Conservation (phyloP, 2,888 invertebrate species). For the Scaptomyza cyrtandrae region DNA sequence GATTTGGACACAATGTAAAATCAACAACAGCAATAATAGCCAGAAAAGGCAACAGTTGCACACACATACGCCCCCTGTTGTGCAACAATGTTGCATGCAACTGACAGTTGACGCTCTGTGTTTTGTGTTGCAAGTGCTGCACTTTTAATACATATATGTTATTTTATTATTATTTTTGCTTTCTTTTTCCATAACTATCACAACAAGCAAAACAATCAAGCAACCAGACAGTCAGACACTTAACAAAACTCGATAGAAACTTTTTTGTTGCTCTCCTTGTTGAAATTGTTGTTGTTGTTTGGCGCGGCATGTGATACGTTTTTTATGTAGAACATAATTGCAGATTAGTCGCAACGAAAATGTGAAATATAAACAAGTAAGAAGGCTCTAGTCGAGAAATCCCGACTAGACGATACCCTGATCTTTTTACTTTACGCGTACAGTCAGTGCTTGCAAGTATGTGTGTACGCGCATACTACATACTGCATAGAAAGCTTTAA, state of each 20-base stretch:
- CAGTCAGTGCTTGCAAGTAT: too few species aligned
- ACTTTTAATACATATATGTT: slow-evolving; percentile 19
- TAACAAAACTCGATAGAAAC: slow-evolving; percentile 45
- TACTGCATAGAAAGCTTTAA: too few species aligned
- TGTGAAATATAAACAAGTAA: slow-evolving; percentile 39
- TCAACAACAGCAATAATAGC: slow-evolving; percentile 27
- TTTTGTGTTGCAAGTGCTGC: slow-evolving; percentile 25
- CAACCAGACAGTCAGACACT: slow-evolving; percentile 6
- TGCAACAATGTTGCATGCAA: slow-evolving; percentile 11
- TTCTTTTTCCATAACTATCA: slow-evolving; percentile 47
- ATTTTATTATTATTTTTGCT: slow-evolving; percentile 21
- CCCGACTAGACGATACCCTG: too few species aligned
- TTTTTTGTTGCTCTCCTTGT: slow-evolving; percentile 35
- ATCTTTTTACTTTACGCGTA: too few species aligned
- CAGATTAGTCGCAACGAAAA: slow-evolving; percentile 74
- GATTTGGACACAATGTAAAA: slow-evolving; percentile 41
- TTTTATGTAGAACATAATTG: slow-evolving; percentile 79
- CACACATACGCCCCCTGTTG: slow-evolving; percentile 29
- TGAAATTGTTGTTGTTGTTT: slow-evolving; percentile 27
- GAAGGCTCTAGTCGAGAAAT: too few species aligned
- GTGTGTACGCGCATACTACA: too few species aligned
- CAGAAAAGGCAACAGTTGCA: slow-evolving; percentile 14
- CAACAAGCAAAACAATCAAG: slow-evolving; percentile 64
- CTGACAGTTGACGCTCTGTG: slow-evolving; percentile 34
- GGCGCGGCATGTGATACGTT: slow-evolving; percentile 67